phyloP scores from a whole-genome alignment of 2,888 invertebrate genomes.

The Parnassius mnemosyne region DNA sequence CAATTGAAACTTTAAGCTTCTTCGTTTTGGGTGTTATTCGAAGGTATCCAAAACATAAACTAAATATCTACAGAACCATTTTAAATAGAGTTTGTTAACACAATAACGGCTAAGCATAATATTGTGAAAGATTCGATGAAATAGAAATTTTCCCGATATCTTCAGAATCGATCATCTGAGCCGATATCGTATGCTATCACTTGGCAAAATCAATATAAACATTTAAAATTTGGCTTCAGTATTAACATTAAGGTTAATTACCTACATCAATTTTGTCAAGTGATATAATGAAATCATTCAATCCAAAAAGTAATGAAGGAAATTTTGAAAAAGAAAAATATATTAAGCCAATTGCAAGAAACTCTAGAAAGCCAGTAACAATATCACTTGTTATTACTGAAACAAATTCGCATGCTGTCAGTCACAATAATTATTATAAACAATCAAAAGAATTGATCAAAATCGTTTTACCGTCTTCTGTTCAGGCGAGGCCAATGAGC shows the following conservation, averaged over 20 bases:
- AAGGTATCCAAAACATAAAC: slow-evolving; percentile 58
- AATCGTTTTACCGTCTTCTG: slow-evolving; percentile 77
- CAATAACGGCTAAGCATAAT: slow-evolving; percentile 72
- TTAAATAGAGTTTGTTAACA: slow-evolving; percentile 65
- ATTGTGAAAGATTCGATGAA: slow-evolving; percentile 41
- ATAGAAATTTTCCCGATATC: slow-evolving; percentile 36
- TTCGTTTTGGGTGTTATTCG: slow-evolving; percentile 47
- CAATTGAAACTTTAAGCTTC: slow-evolving; percentile 2
- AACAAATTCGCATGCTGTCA: slow-evolving; percentile 72
- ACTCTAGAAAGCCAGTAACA: slow-evolving; percentile 61
- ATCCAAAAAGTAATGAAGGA: slow-evolving; percentile 38
- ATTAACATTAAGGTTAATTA: slow-evolving; percentile 27
- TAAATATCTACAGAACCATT: slow-evolving; percentile 69
- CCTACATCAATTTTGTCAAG: slow-evolving; percentile 42
- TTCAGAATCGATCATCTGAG: too few relatives aligned
- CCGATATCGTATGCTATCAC: slow-evolving; percentile 32
- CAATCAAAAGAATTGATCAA: slow-evolving; percentile 58
- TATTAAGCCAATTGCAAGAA: slow-evolving; percentile 69
- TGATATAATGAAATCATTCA: slow-evolving; percentile 34
- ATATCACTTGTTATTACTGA: slow-evolving; percentile 56
- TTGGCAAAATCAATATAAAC: slow-evolving; percentile 39
- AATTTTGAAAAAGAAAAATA: slow-evolving; percentile 62
- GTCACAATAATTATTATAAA: slow-evolving; percentile 72
- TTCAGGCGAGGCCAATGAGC: slow-evolving; percentile 71
- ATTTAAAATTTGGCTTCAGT: not conserved